Conservation (phyloP, 37 sponge, comb jelly and placozoan genomes). For the Petrosia ficiformis region DNA sequence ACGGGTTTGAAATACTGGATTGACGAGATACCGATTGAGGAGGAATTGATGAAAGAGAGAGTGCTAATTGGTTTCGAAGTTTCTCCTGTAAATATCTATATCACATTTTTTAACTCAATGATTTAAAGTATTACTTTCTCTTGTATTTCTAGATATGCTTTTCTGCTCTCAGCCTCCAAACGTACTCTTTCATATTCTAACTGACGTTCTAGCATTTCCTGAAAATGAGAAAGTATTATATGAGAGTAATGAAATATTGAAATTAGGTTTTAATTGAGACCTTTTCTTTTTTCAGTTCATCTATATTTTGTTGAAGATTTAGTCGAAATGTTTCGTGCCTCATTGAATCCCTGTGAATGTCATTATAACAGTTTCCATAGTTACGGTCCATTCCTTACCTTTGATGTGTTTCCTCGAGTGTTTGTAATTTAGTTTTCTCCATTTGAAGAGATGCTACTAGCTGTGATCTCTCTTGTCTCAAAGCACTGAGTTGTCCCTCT, state of each 20-base stretch:
- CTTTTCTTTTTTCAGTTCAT: constrained; percentile 75
- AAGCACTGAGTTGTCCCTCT: constrained; percentile 47
- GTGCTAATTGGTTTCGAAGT: constrained; percentile 45
- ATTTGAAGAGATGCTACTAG: constrained; percentile 69
- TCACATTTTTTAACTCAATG: too few relatives aligned
- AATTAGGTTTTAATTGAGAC: constrained; percentile 24
- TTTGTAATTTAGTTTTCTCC: constrained; percentile 55
- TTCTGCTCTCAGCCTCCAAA: constrained; percentile 66
- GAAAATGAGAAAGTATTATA: neutral
- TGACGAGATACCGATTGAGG: too few relatives aligned
- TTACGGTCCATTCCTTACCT: constrained; percentile 21
- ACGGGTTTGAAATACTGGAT: too few relatives aligned
- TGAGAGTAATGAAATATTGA: neutral
- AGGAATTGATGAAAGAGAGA: too few relatives aligned
- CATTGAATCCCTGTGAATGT: constrained; percentile 44
- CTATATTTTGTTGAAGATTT: constrained; percentile 30
- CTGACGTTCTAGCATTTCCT: constrained; percentile 65
- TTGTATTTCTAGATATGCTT: constrained; percentile 50
- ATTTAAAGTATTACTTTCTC: constrained; percentile 47
- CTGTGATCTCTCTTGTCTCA: constrained; percentile 68
- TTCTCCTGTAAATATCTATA: constrained; percentile 33
- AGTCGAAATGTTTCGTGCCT: constrained; percentile 53
- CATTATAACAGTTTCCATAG: neutral
- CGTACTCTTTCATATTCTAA: constrained; percentile 72
- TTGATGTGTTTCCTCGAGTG: constrained; percentile 66